Percentiles rank a stretch among this genome's conserved stretches.
These are phyloP conservation scores for Pycnomerus fuliginosus DNA, from an alignment of 2,888 invertebrate species.

Conservation along the genomic window DNA sequence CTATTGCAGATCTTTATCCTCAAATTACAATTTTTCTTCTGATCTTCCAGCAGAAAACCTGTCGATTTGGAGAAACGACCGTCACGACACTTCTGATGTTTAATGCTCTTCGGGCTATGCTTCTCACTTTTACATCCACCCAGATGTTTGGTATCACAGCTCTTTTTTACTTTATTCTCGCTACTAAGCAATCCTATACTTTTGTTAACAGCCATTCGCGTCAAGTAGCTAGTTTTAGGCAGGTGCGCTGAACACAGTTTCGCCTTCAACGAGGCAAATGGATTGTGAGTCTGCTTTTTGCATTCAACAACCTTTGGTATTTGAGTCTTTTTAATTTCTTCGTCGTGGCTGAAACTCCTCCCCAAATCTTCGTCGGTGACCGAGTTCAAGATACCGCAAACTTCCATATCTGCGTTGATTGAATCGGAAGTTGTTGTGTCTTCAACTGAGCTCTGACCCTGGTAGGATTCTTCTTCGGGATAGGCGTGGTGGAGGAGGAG, in stretches of 20 bases:
- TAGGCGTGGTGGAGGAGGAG: slow-evolving; percentile 46
- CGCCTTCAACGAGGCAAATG: slow-evolving; percentile 51
- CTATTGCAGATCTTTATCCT: slow-evolving; percentile 51
- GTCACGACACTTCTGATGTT: slow-evolving; percentile 39
- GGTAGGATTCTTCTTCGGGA: slow-evolving; percentile 48
- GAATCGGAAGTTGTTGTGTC: slow-evolving; percentile 56
- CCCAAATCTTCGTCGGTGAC: slow-evolving; percentile 44
- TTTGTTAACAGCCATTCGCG: slow-evolving; percentile 52
- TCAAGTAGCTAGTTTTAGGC: slow-evolving; percentile 51
- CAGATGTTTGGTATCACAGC: slow-evolving; percentile 33
- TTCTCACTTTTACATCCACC: slow-evolving; percentile 42
- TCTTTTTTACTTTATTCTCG: slow-evolving; percentile 40
- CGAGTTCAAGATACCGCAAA: slow-evolving; percentile 53
- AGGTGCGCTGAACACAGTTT: slow-evolving; percentile 53
- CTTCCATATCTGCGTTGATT: slow-evolving; percentile 55
- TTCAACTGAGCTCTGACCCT: slow-evolving; percentile 54
- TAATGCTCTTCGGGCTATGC: slow-evolving; percentile 42
- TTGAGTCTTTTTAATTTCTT: slow-evolving; percentile 47
- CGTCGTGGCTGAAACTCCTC: slow-evolving; percentile 39
- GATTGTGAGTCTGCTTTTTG: slow-evolving; percentile 47
- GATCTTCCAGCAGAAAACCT: slow-evolving; percentile 46
- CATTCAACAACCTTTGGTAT: slow-evolving; percentile 46
- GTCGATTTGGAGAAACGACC: slow-evolving; percentile 49
- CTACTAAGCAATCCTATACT: slow-evolving; percentile 48
- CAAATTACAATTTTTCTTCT: slow-evolving; percentile 42